Evolutionary conservation across 2,113 vertebrate species (phyloP), one percentile per base, ranked within the genome.

Genomic region (Colinus virginianus): DNA sequence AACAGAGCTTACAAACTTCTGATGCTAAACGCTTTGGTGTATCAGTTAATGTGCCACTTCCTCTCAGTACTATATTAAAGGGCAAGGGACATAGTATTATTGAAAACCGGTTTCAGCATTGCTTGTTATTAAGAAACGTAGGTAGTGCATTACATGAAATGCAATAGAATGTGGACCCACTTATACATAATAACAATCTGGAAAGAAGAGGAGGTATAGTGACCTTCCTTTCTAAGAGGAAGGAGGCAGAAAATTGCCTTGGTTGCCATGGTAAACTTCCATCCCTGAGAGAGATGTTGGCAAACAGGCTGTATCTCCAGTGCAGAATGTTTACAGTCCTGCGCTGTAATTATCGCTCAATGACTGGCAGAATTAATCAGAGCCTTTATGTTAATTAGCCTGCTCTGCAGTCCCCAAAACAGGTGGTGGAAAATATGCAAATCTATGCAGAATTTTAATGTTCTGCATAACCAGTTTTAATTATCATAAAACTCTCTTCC

Each of bases 381-480:
- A 98, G 98, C 97, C 96, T 98, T 98, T 99, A 99, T 99, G 99
- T 98, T 99, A 99, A 99, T 99, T 99, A 99, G 98, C 98, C 97
- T 94, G 97, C 98, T 98, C 98, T 97, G 98, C 97, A 98, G 98
- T 99, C 98, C 98, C 99, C 98, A 98, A 99, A 99, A 99, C 99
- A 99, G 99, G 99, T 99, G 99, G 98, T 98, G 88, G 97, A 98
- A 98, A 99, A 98, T 99, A 99, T 99, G 99, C 98, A 99, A 99
- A 99, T 99, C 98, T 98, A 98, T 98, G 98, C 99, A 99, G 98
- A 98, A 99, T 99, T 98, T 98, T 98, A 98, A 98, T 98, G 97
- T 96, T 97, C 98, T 98, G 98, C 98, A 98, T 98, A 99, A 98
- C 98, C 97, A 98, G 98, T 97, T 98, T 98, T 98, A 99, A 99